A percentile compares a stretch with the other conserved stretches of the same genome.
phyloP scores from a whole-genome alignment of 37 sponge, comb jelly and placozoan genomes.

The Theonella swinhoei region DNA sequence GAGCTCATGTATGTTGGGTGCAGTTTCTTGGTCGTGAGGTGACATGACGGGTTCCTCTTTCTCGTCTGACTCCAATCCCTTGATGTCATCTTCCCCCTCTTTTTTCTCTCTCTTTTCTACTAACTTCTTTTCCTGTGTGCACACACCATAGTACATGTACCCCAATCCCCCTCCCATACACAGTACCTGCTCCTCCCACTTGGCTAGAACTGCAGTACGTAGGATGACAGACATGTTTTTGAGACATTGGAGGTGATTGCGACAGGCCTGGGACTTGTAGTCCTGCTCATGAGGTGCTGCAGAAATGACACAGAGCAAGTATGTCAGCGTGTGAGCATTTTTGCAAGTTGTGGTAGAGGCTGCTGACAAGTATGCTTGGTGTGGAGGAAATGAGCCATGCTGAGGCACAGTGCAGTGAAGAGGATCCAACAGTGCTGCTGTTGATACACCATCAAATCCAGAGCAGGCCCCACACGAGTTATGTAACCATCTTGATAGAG shows the following conservation, averaged over 20 bases:
- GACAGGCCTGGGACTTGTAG: conserved; percentile 13
- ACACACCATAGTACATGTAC: too few species aligned
- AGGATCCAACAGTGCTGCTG: conserved; percentile 62
- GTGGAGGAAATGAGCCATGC: conserved; percentile 47
- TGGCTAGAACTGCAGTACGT: conserved; percentile 29
- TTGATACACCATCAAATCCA: conserved; percentile 32
- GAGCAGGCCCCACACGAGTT: background rate
- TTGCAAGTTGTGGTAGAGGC: background rate
- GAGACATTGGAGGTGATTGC: conserved; percentile 45
- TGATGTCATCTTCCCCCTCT: background rate
- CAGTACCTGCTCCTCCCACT: conserved; percentile 17
- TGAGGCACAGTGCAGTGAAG: conserved; percentile 54
- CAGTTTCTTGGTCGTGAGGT: background rate
- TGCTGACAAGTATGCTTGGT: conserved; percentile 14
- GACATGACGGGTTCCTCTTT: background rate
- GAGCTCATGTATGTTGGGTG: too few species aligned
- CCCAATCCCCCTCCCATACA: too few species aligned
- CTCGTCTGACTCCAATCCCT: too few species aligned
- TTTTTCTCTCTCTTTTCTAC: background rate
- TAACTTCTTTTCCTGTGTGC: background rate
- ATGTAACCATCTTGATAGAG: conserved; percentile 37
- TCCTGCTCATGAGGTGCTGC: background rate
- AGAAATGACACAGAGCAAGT: background rate
- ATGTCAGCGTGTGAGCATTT: background rate
- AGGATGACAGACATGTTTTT: conserved; percentile 50